phyloP scores from a whole-genome alignment of 2,888 invertebrate species.

The Drosophila aldrichi region DNA sequence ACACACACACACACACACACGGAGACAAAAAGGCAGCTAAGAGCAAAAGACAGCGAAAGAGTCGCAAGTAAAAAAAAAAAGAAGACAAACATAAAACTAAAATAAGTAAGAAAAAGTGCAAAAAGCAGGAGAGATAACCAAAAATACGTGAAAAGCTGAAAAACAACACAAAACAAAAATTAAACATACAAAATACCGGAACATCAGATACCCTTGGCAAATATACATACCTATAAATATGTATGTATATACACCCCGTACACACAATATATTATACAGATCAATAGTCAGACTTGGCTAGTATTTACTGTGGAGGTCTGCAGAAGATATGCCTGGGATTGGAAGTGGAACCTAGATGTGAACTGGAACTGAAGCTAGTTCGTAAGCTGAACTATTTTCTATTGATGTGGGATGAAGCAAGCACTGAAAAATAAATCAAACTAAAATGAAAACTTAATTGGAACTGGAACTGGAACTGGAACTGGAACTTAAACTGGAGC shows the following conservation, averaged over 20 bases:
- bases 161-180: neutral
- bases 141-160: constrained; percentile 22
- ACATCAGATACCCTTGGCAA: constrained; percentile 15
- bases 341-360: neutral
- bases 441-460: neutral
- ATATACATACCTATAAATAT: no score
- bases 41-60: constrained; percentile 24
- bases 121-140: constrained; percentile 53
- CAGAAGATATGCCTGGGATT: neutral
- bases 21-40: constrained; percentile 12
- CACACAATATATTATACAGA: neutral
- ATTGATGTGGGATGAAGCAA: neutral
- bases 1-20: constrained; percentile 14
- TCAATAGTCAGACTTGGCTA: neutral
- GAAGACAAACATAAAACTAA: constrained; percentile 58
- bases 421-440: neutral
- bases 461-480: neutral
- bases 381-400: neutral
- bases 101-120: constrained; percentile 63
- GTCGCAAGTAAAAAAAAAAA: constrained; percentile 17
- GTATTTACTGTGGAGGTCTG: neutral
- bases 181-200: constrained; percentile 5
- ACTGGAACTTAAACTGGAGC: no score
- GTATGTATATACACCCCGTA: neutral
- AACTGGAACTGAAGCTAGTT: neutral